Percentiles rank a stretch among this genome's conserved stretches.
phyloP scores from a whole-genome alignment of 2,888 invertebrate genomes.

The Esperia sulphurella region DNA sequence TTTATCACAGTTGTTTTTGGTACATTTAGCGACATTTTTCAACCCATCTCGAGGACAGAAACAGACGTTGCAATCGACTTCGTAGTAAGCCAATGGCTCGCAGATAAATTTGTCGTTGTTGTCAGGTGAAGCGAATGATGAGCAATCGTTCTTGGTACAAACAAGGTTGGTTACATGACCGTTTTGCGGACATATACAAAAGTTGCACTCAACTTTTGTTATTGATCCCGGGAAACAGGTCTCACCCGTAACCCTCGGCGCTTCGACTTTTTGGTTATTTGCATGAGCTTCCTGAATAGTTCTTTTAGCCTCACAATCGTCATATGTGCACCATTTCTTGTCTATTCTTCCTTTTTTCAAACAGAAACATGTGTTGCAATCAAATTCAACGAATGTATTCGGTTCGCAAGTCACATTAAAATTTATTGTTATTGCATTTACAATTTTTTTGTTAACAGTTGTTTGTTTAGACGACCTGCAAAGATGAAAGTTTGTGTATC shows the following conservation, averaged over 20 bases:
- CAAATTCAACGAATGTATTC: constrained; percentile 55
- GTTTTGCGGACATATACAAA: constrained; percentile 60
- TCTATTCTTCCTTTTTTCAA: constrained; percentile 55
- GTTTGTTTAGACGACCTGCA: constrained; percentile 37
- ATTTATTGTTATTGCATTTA: constrained; percentile 15
- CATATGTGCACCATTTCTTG: constrained; percentile 65
- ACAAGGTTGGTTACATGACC: constrained; percentile 42
- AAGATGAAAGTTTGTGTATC: constrained; percentile 35
- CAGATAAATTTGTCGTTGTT: constrained; percentile 39
- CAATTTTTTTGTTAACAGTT: background rate
- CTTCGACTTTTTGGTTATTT: constrained; percentile 5
- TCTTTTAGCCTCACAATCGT: constrained; percentile 55
- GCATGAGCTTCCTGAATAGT: constrained; percentile 36
- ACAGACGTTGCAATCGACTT: constrained; percentile 66
- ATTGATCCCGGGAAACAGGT: constrained; percentile 54
- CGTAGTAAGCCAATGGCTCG: constrained; percentile 57
- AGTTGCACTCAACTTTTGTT: constrained; percentile 57
- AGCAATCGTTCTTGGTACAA: constrained; percentile 57
- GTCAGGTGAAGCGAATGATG: constrained; percentile 14
- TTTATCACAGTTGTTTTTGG: constrained; percentile 59
- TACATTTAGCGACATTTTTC: constrained; percentile 65
- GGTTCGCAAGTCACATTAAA: constrained; percentile 48
- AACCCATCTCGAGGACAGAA: constrained; percentile 55
- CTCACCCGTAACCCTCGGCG: constrained; percentile 10
- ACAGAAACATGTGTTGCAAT: constrained; percentile 69